These are phyloP conservation scores for Panonychus citri DNA, from an alignment of 1,140 invertebrate genomes.

Conservation along the genomic window DNA sequence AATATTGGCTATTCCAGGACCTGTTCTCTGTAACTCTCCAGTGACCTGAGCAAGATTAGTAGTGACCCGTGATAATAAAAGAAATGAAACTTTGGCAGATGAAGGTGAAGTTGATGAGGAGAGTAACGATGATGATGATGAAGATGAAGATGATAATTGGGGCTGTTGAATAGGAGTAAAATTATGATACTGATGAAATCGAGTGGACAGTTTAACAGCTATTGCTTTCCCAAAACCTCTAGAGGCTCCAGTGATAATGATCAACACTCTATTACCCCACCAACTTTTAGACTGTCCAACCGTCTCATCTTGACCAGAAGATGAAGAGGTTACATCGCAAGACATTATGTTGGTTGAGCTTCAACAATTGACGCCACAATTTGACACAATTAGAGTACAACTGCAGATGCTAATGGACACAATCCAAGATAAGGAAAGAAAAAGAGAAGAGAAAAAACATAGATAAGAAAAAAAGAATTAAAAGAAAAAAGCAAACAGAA, in stretches of 20 bases:
- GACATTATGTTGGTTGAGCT: no score
- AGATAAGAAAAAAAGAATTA: no score
- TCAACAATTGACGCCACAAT: no score
- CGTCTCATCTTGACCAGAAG: not conserved
- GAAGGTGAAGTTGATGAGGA: not conserved
- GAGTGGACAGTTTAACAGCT: conserved; percentile 37
- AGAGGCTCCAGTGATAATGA: conserved; percentile 56
- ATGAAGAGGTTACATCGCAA: no score
- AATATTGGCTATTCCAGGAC: not conserved
- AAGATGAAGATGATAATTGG: no score
- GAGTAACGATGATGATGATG: not conserved
- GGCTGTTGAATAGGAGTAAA: not conserved
- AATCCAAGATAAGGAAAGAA: no score
- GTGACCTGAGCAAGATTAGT: not conserved
- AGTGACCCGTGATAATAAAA: not conserved
- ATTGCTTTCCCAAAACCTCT: conserved; percentile 60
- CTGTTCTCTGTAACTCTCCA: not conserved
- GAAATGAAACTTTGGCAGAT: not conserved
- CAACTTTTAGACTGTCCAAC: not conserved
- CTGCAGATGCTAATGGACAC: no score
- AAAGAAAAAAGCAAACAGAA: no score
- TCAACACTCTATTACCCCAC: not conserved
- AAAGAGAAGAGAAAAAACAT: no score
- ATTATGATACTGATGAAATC: not conserved
- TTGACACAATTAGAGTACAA: no score